Conservation (phyloP, 30 jellyfish, hydroid and myxozoan species). For the Hydractinia symbiolongicarpus region DNA sequence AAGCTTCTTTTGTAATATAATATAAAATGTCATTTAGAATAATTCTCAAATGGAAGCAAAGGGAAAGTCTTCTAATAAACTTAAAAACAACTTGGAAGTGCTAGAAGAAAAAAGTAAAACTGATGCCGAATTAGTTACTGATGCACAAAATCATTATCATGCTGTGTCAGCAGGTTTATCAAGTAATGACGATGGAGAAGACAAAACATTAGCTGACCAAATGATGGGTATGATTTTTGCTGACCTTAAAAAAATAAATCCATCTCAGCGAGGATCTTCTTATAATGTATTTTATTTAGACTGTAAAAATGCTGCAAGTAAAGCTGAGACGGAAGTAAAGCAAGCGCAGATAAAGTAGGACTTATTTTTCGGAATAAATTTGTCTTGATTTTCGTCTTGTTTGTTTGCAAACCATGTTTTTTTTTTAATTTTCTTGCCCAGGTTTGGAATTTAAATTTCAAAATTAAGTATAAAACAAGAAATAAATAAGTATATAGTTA, state of each 20-base stretch:
- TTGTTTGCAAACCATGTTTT: no score
- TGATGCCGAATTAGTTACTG: slow-evolving; percentile 65
- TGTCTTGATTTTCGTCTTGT: no score
- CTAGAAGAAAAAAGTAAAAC: slow-evolving; percentile 56
- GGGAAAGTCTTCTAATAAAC: slow-evolving; percentile 40
- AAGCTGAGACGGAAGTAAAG: slow-evolving; percentile 72
- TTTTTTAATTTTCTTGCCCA: no score
- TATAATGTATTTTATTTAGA: slow-evolving; percentile 21
- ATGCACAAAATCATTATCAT: slow-evolving; percentile 87
- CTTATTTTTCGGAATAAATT: background rate
- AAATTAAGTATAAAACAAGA: no score
- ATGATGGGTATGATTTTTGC: slow-evolving; percentile 51
- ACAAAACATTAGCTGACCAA: slow-evolving; percentile 89
- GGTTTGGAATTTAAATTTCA: no score
- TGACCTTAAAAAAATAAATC: background rate
- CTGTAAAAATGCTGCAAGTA: slow-evolving; percentile 76
- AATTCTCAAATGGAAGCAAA: slow-evolving; percentile 62
- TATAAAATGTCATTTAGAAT: slow-evolving; percentile 24
- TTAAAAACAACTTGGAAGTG: slow-evolving; percentile 27
- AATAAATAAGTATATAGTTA: no score
- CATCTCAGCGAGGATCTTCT: background rate
- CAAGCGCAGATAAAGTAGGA: slow-evolving; percentile 85
- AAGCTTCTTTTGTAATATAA: no score
- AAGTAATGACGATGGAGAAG: slow-evolving; percentile 87
- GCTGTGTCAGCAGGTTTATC: slow-evolving; percentile 97